Evolutionary conservation across 2,113 vertebrate species (phyloP).

Genomic region (Galbula dea): DNA sequence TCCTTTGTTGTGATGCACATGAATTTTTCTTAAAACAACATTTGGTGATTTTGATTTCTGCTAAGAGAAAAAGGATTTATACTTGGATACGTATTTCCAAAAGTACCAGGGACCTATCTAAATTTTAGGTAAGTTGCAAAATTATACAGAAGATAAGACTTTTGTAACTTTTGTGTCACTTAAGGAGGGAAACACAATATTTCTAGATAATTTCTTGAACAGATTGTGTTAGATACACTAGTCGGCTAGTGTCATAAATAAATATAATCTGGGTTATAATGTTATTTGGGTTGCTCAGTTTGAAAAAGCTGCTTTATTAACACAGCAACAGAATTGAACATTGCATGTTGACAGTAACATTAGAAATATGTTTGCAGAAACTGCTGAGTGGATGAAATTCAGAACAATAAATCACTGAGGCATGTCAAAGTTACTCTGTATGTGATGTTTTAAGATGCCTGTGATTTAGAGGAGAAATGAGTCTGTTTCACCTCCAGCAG

Average conservation of each 20-base stretch:
- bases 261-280: background rate
- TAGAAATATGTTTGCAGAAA: constrained; percentile 32
- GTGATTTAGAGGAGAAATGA: constrained; percentile 23
- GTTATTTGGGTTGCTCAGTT: background rate
- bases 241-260: background rate
- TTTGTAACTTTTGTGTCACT: background rate
- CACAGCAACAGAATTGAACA: constrained; percentile 2
- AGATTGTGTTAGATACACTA: background rate
- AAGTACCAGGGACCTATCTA: background rate
- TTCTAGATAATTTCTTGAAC: background rate
- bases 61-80: background rate
- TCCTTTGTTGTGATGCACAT: constrained; percentile 66
- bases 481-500: background rate
- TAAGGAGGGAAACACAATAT: background rate
- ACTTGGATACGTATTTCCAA: background rate
- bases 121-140: constrained; percentile 20
- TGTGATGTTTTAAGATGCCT: background rate
- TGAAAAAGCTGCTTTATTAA: constrained; percentile 56
- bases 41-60: constrained; percentile 13
- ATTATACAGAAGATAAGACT: background rate
- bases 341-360: constrained; percentile 26
- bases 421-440: background rate
- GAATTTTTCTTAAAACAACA: constrained; percentile 31
- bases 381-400: constrained; percentile 40
- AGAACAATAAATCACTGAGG: constrained; percentile 26